Evolutionary conservation across 2,888 invertebrate species (phyloP).

Genomic region (Drosophila nigritarsus): DNA sequence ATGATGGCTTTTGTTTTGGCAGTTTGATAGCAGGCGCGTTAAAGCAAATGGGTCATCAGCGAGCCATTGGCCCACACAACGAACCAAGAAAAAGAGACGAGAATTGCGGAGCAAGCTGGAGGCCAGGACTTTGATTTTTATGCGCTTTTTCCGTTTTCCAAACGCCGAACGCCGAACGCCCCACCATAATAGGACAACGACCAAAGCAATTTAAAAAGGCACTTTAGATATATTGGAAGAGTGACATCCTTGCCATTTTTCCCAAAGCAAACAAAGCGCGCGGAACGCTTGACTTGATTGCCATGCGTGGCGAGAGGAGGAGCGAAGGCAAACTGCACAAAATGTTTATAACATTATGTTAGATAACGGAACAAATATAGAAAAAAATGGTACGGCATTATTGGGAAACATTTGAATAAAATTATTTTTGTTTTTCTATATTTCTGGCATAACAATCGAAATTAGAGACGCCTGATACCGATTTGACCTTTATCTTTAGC

Average conservation of each 20-base stretch:
- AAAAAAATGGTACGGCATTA: background rate
- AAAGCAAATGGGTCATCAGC: constrained; percentile 82
- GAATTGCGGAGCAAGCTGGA: constrained; percentile 1
- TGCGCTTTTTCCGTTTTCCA: constrained; percentile 54
- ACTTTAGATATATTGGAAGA: constrained; percentile 58
- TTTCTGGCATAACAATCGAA: background rate
- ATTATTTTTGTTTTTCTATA: background rate
- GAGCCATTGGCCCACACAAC: constrained; percentile 67
- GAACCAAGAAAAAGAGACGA: constrained; percentile 15
- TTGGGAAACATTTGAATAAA: background rate
- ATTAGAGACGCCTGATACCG: background rate
- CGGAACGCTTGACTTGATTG: constrained; percentile 39
- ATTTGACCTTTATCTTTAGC: background rate
- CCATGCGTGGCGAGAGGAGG: background rate
- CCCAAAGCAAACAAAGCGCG: constrained; percentile 17
- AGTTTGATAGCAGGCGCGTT: constrained; percentile 78
- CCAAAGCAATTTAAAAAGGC: constrained; percentile 67
- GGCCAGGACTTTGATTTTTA: constrained; percentile 67
- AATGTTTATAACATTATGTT: constrained; percentile 32
- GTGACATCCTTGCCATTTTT: constrained; percentile 43
- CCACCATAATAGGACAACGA: constrained; percentile 50
- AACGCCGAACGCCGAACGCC: constrained; percentile 1
- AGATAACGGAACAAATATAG: constrained; percentile 7
- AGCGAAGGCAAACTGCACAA: constrained; percentile 2
- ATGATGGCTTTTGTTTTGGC: constrained; percentile 81